Evolutionary conservation across 2,888 invertebrate species (phyloP).

Genomic region (Tetanocera ferruginea): DNA sequence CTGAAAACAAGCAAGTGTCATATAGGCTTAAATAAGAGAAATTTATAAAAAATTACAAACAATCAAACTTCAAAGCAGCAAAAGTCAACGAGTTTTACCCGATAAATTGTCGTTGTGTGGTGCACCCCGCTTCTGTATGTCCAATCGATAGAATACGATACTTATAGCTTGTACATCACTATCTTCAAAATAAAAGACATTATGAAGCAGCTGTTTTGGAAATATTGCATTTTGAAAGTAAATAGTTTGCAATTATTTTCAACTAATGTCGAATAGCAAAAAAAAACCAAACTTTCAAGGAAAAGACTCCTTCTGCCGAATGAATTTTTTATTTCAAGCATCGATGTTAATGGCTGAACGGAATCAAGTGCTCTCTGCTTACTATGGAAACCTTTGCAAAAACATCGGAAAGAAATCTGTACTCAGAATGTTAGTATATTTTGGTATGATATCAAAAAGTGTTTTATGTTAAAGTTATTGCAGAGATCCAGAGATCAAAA

Average conservation of each 20-base stretch:
- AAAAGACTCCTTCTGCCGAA: constrained; percentile 61
- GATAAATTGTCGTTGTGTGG: not conserved
- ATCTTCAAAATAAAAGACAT: not conserved
- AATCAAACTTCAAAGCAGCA: too few relatives aligned
- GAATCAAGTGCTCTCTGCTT: constrained; percentile 61
- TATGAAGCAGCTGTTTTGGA: not conserved
- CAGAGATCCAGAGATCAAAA: constrained; percentile 66
- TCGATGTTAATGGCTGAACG: constrained; percentile 64
- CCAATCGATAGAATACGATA: not conserved
- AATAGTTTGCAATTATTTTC: not conserved
- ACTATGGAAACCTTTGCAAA: constrained; percentile 65
- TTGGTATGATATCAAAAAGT: not conserved
- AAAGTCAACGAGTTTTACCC: too few relatives aligned
- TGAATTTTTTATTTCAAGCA: constrained; percentile 69
- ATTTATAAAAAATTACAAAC: too few relatives aligned
- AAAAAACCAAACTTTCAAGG: constrained; percentile 49
- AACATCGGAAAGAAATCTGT: constrained; percentile 66
- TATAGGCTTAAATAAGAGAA: too few relatives aligned
- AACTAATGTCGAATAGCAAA: constrained; percentile 29
- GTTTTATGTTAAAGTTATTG: not conserved
- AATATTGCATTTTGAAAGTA: not conserved
- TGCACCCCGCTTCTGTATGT: not conserved
- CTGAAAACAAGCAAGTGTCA: too few relatives aligned
- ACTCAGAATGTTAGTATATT: constrained; percentile 62
- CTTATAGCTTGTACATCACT: not conserved